A percentile compares a stretch with the other conserved stretches of the same genome.
phyloP scores from a whole-genome alignment of 2,797 vertebrate species.

The Brotula barbata region DNA sequence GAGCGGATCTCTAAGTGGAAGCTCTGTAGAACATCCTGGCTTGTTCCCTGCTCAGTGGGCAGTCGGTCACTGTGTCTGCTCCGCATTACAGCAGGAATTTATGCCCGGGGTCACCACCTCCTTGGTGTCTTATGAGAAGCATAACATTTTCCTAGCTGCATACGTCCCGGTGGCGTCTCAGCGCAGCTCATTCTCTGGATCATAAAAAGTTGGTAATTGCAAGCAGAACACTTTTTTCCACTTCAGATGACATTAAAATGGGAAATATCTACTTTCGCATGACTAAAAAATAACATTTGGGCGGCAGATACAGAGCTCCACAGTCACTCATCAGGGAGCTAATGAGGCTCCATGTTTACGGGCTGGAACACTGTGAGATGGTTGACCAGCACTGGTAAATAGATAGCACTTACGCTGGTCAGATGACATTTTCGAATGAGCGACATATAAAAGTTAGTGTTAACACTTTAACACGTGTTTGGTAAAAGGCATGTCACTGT shows the following conservation, averaged over 20 bases:
- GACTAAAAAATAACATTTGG: slow-evolving; percentile 24
- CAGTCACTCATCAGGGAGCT: background rate
- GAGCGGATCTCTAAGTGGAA: slow-evolving; percentile 23
- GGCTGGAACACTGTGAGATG: background rate
- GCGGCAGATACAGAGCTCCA: slow-evolving; percentile 15
- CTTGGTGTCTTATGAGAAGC: slow-evolving; percentile 53
- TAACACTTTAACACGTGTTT: slow-evolving; percentile 6
- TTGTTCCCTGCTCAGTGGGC: slow-evolving; percentile 5
- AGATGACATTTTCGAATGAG: background rate
- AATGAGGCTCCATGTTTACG: slow-evolving; percentile 25
- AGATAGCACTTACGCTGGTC: slow-evolving; percentile 10
- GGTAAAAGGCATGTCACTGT: slow-evolving; percentile 4
- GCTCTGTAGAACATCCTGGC: slow-evolving; percentile 29
- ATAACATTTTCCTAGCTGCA: slow-evolving; percentile 66
- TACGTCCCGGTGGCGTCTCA: slow-evolving; percentile 3
- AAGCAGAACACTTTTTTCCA: slow-evolving; percentile 48
- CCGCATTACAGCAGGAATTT: slow-evolving; percentile 48
- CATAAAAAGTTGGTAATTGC: slow-evolving; percentile 45
- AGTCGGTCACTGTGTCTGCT: slow-evolving; percentile 46
- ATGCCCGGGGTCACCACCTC: slow-evolving; percentile 46
- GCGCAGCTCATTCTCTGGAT: slow-evolving; percentile 19
- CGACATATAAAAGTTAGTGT: slow-evolving; percentile 13
- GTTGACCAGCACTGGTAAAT: no score
- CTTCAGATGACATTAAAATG: slow-evolving; percentile 31
- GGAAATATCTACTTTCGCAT: slow-evolving; percentile 33